phyloP scores from a whole-genome alignment of 1,140 invertebrate species.

The Pararge aegeria region DNA sequence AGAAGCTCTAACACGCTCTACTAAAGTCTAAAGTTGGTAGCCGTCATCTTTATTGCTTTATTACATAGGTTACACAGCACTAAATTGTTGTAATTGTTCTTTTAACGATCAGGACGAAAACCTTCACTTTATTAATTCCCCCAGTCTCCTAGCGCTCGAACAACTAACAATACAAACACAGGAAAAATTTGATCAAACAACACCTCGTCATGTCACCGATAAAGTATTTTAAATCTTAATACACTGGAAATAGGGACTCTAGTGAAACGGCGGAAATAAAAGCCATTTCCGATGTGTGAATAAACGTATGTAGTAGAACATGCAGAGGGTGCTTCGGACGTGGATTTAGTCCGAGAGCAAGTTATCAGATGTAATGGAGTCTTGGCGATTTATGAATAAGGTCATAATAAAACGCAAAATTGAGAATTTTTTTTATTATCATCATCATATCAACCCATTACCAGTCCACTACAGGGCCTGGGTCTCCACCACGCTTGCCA shows the following conservation, averaged over 20 bases:
- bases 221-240: neutral
- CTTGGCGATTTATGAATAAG: too few relatives aligned
- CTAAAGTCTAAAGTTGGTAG: too few relatives aligned
- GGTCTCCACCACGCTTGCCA: too few relatives aligned
- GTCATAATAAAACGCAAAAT: too few relatives aligned
- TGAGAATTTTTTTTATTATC: too few relatives aligned
- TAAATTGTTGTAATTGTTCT: too few relatives aligned
- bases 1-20: too few relatives aligned
- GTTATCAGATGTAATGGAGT: neutral
- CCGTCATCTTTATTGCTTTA: too few relatives aligned
- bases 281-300: constrained; percentile 5
- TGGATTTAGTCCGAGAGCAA: constrained; percentile 16
- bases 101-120: neutral
- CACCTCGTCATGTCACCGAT: neutral
- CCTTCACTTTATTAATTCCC: constrained; percentile 3
- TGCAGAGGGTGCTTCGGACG: constrained; percentile 34
- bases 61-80: too few relatives aligned
- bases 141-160: neutral
- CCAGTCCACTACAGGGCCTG: too few relatives aligned
- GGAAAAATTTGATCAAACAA: constrained; percentile 2
- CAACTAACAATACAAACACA: constrained; percentile 2
- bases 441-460: too few relatives aligned
- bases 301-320: constrained; percentile 11
- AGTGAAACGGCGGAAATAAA: neutral
- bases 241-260: neutral